Conservation (phyloP, 2,113 vertebrate species). For the Zosterops borbonicus region DNA sequence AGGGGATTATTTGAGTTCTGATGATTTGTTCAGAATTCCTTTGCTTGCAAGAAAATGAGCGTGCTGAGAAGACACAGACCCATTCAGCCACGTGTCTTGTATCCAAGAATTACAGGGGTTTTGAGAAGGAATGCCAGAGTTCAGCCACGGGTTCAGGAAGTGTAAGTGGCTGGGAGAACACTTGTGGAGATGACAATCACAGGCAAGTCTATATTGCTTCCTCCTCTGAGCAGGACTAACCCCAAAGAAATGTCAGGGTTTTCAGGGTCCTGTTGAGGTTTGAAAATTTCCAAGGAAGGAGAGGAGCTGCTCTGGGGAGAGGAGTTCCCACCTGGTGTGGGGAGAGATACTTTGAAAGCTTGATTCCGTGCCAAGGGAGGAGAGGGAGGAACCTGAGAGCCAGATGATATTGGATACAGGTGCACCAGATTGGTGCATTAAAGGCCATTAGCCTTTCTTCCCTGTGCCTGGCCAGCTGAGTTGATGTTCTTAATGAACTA, state of each 20-base stretch:
- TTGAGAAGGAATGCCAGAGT: not conserved
- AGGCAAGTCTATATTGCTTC: not conserved
- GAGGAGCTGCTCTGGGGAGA: not conserved
- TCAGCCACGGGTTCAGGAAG: not conserved
- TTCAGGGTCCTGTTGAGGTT: not conserved
- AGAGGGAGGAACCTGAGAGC: not conserved
- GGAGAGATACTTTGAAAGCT: not conserved
- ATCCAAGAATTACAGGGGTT: not conserved
- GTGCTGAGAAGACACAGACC: not conserved
- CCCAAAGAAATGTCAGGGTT: not conserved
- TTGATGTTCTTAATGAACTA: not conserved
- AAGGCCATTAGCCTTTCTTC: not conserved
- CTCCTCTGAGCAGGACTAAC: not conserved
- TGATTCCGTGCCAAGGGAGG: accelerated
- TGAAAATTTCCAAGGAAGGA: not conserved
- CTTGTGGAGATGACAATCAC: not conserved
- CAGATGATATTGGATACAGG: not conserved
- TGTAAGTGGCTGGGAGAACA: not conserved
- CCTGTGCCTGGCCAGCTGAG: not conserved
- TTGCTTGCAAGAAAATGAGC: not conserved
- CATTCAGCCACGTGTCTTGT: accelerated
- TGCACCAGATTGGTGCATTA: not conserved
- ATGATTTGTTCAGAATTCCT: not conserved
- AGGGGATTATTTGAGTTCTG: not conserved
- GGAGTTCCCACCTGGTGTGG: accelerated